Conservation (phyloP, 2,797 vertebrate species). For the Myotis pilosus region DNA sequence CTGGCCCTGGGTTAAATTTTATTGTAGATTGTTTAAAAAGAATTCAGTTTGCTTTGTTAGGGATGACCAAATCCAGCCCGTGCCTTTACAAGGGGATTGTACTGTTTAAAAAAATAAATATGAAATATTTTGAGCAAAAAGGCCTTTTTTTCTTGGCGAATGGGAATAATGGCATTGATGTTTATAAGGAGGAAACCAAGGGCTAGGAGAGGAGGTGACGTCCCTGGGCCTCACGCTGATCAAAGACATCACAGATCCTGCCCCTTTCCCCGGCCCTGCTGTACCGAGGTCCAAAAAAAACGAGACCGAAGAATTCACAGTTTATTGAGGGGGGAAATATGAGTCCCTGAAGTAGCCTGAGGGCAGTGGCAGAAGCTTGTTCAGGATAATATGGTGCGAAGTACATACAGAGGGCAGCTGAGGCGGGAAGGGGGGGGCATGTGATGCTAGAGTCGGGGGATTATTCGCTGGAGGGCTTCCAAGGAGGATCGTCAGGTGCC, state of each 20-base stretch:
- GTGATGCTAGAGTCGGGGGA: fast-evolving
- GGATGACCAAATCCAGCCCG: background rate
- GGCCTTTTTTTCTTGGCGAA: slow-evolving; percentile 43
- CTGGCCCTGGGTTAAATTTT: background rate
- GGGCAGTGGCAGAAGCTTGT: background rate
- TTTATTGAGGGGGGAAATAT: background rate
- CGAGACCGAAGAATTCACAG: slow-evolving; percentile 12
- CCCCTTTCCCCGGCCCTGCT: slow-evolving; percentile 1
- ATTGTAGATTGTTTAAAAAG: slow-evolving; percentile 59
- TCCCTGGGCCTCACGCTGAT: slow-evolving; percentile 43
- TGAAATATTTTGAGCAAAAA: slow-evolving; percentile 63
- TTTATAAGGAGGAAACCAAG: slow-evolving; percentile 57
- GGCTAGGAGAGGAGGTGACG: slow-evolving; percentile 6
- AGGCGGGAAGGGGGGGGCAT: background rate
- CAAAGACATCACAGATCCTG: slow-evolving; percentile 21
- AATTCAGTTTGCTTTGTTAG: slow-evolving; percentile 55
- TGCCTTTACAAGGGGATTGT: slow-evolving; percentile 27
- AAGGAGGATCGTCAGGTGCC: background rate
- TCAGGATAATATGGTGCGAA: background rate
- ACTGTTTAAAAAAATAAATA: slow-evolving; percentile 73
- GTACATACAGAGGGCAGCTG: background rate
- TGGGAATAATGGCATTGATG: slow-evolving; percentile 32
- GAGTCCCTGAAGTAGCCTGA: slow-evolving; percentile 35
- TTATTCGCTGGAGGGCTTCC: background rate
- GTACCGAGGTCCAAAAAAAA: background rate